These are phyloP conservation scores for Buathra laborator DNA, from an alignment of 2,888 invertebrate genomes.

Conservation along the genomic window DNA sequence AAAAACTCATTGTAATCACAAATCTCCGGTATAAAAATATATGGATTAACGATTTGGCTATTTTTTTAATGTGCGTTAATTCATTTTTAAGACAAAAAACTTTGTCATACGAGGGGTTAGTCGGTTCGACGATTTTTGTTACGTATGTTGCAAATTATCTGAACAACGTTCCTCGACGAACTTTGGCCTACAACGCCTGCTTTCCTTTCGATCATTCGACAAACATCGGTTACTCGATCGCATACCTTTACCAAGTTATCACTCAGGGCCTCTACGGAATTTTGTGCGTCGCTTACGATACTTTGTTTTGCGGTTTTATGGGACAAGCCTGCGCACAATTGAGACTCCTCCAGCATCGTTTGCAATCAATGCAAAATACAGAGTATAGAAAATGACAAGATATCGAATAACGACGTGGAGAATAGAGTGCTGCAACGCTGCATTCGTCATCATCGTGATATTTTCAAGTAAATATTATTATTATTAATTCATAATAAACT, in stretches of 20 bases:
- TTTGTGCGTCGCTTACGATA: background rate
- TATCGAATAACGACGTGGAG: background rate
- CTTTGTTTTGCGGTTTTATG: background rate
- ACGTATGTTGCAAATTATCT: background rate
- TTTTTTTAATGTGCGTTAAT: background rate
- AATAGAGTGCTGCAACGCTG: constrained; percentile 8
- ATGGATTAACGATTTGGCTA: background rate
- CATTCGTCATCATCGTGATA: constrained; percentile 13
- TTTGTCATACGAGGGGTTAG: background rate
- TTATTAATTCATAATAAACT: background rate
- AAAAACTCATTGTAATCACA: background rate
- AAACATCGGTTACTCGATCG: constrained; percentile 18
- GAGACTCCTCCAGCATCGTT: background rate
- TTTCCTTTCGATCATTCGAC: constrained; percentile 24
- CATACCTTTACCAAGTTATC: constrained; percentile 1
- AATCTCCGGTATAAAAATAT: background rate
- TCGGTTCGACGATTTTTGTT: background rate
- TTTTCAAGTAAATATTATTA: background rate
- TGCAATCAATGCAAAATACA: background rate
- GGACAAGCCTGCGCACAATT: constrained; percentile 7
- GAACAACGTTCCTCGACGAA: constrained; percentile 19
- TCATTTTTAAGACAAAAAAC: background rate
- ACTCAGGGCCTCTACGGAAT: background rate
- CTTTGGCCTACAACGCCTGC: constrained; percentile 28
- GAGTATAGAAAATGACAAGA: background rate